Conservation (phyloP, 30 jellyfish, hydroid and myxozoan species). For the Hydractinia echinata region DNA sequence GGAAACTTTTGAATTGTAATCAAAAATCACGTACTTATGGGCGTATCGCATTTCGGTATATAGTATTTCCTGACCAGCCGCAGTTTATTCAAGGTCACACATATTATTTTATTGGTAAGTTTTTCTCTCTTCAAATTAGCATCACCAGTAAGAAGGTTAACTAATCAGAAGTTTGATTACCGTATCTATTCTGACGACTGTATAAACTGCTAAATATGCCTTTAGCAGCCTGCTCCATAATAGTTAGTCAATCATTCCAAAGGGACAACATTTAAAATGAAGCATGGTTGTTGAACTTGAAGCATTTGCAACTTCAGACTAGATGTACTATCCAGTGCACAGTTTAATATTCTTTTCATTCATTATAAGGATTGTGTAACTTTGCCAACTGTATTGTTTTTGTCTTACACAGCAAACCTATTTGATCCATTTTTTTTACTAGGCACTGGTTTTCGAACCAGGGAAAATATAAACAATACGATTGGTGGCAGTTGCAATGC, state of each 20-base stretch:
- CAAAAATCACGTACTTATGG: background rate
- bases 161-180: too few species aligned
- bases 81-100: background rate
- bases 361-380: background rate
- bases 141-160: too few species aligned
- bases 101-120: slow-evolving; percentile 10
- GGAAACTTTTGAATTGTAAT: background rate
- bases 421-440: background rate
- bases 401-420: background rate
- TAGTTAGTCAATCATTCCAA: too few species aligned
- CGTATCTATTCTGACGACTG: too few species aligned
- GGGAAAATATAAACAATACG: background rate
- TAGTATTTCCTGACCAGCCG: background rate
- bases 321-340: background rate
- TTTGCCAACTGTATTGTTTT: too few species aligned
- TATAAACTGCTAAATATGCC: too few species aligned
- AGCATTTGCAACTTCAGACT: too few species aligned
- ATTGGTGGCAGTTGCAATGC: background rate
- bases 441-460: slow-evolving; percentile 3
- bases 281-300: too few species aligned
- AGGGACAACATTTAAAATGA: too few species aligned
- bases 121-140: background rate
- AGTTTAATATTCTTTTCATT: background rate
- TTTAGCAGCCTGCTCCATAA: too few species aligned
- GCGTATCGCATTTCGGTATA: background rate